Evolutionary conservation across 2,113 vertebrate species (phyloP).

Genomic region (Chauna torquata): DNA sequence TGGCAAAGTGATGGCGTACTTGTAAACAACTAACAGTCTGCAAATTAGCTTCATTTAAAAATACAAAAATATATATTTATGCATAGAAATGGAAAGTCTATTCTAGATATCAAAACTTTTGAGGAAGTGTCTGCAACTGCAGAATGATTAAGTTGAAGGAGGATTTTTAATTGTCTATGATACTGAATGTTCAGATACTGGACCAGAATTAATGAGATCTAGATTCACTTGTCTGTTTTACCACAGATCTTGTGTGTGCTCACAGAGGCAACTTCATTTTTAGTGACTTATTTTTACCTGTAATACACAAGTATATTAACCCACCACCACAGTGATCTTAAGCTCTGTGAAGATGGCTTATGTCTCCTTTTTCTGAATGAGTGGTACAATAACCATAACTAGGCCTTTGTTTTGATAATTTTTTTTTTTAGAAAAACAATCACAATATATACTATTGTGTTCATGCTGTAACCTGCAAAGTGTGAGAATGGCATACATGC

Average conservation of each 20-base stretch:
- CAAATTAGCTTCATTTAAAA: background rate
- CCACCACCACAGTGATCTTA: background rate
- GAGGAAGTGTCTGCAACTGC: background rate
- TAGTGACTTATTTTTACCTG: background rate
- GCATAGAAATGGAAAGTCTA: background rate
- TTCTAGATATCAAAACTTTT: background rate
- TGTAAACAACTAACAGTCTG: background rate
- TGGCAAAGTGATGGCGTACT: background rate
- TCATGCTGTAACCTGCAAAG: background rate
- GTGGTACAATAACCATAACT: background rate
- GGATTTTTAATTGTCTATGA: background rate
- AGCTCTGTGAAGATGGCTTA: background rate
- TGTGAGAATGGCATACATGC: background rate
- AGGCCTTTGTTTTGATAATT: background rate
- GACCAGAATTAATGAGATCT: background rate
- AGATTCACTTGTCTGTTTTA: background rate
- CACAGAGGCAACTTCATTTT: fast-evolving
- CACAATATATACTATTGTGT: background rate
- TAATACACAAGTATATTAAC: background rate
- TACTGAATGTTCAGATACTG: background rate
- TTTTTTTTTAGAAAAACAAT: background rate
- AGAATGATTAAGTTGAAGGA: background rate
- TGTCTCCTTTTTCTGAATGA: background rate
- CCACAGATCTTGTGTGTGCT: background rate
- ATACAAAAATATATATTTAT: background rate